phyloP scores from a whole-genome alignment of 2,797 vertebrate genomes.

The Lacerta viridis region DNA sequence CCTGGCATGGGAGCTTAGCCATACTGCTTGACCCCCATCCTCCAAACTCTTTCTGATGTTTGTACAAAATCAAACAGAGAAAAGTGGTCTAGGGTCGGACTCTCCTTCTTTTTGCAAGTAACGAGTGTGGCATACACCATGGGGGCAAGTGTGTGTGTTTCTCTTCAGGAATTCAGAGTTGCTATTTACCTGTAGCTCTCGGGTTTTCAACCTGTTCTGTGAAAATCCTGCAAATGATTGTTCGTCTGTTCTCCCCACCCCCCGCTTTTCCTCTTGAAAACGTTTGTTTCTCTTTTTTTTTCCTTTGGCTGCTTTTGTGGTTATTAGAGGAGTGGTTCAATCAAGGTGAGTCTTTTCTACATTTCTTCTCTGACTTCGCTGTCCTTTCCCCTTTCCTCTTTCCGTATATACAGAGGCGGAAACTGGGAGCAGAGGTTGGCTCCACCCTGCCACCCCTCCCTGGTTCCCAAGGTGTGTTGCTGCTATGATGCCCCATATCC shows the following conservation, averaged over 20 bases:
- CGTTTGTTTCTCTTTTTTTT: constrained; percentile 69
- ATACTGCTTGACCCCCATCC: neutral
- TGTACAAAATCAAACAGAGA: constrained; percentile 35
- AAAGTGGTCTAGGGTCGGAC: neutral
- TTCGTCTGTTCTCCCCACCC: constrained; percentile 70
- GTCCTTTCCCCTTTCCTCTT: neutral
- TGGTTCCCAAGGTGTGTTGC: too few relatives aligned
- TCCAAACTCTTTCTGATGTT: constrained; percentile 35
- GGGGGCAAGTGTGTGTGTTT: neutral
- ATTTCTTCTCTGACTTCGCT: neutral
- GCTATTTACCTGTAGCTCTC: constrained; percentile 27
- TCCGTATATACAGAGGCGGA: constrained; percentile 29
- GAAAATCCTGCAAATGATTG: constrained; percentile 76
- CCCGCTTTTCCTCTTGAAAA: constrained; percentile 65
- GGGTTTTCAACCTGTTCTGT: constrained; percentile 59
- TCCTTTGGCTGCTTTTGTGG: constrained; percentile 84
- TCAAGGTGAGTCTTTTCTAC: constrained; percentile 88
- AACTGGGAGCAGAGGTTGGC: constrained; percentile 32
- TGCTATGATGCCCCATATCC: neutral
- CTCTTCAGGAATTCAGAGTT: constrained; percentile 23
- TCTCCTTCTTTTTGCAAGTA: too few relatives aligned
- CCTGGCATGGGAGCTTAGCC: constrained; percentile 11
- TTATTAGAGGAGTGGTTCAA: constrained; percentile 94
- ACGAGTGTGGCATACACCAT: neutral
- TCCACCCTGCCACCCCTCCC: neutral